Evolutionary conservation across 2,797 vertebrate genomes (phyloP).

Genomic region (Steatocranus sp.): DNA sequence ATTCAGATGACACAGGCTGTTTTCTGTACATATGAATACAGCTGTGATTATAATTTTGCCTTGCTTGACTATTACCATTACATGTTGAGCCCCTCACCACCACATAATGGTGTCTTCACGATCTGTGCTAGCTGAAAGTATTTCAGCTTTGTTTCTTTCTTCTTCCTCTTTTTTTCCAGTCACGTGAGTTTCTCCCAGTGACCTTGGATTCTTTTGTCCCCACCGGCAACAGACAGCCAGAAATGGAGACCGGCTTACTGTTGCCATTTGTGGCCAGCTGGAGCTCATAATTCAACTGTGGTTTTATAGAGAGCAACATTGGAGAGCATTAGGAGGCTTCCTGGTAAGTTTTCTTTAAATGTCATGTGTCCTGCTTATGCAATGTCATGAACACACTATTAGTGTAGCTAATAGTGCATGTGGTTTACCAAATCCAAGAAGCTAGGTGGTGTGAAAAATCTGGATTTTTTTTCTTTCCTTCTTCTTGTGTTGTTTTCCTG

Average conservation of each 20-base stretch:
- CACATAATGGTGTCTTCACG: accelerated
- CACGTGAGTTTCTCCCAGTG: background rate
- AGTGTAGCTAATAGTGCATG: background rate
- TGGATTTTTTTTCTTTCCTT: accelerated
- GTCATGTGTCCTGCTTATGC: background rate
- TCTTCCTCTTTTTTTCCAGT: background rate
- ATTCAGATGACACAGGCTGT: background rate
- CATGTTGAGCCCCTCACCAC: background rate
- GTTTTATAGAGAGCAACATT: background rate
- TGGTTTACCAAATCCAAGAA: background rate
- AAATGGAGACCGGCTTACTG: background rate
- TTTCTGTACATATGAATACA: background rate
- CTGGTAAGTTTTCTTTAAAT: background rate
- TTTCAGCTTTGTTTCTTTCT: background rate
- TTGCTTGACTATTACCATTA: background rate
- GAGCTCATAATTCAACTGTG: background rate
- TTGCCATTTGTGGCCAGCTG: background rate
- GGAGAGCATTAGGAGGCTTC: background rate
- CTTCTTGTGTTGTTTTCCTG: background rate
- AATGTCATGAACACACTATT: background rate
- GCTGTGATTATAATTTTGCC: background rate
- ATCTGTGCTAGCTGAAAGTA: accelerated
- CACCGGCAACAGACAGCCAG: background rate
- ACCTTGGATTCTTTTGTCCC: background rate
- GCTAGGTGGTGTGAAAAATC: background rate